Base-by-base conservation (phyloP, 2,113 vertebrate genomes). In the Phrynosoma blainvillii region DNA sequence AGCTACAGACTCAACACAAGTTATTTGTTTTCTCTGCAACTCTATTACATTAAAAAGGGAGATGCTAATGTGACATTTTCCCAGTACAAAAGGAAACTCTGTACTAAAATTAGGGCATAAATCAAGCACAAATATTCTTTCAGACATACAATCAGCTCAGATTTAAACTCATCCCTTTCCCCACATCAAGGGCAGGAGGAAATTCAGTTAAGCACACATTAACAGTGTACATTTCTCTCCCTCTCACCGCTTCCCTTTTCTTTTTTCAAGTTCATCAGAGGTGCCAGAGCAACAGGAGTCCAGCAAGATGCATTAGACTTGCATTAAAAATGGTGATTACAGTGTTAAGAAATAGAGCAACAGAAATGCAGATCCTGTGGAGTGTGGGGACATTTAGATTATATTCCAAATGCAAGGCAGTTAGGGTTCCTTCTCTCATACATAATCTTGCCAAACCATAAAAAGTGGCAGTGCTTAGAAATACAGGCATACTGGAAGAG, bases 31-130 rank as follows among this genome's bases (percentile, higher is more conserved):
- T 79, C 94, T 54, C 87, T 91, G 84, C 92, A 85, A 95, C 92
- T 0, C 2, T 30, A 52, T 84, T 10, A 86, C 91, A 91, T 84
- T 90, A 90, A 87, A 84, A 93, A 93, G 89, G 91, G 93, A 95
- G 94, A 94, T 92, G 96, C 94, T 95, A 96, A 96, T 91, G 95
- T 92, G 95, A 95, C 96, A 95, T 95, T 96, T 95, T 81, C 81
- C 91, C 89, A 86, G 54, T 84, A 82, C 68, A 42, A 95, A 88
- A 95, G 93, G 93, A 95, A 96, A 92, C 92, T 93, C 94, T 65
- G 84, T 14, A 74, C 95, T 92, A 92, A 96, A 96, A 96, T 94
- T 89, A 95, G 95, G 95, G 90, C 93, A 90, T 95, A 96, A 96
- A 97, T 94, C 96, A 96, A 95, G 91, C 92, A 92, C 93, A 93